phyloP scores from a whole-genome alignment of 2,888 invertebrate genomes.

The Nebria salina region DNA sequence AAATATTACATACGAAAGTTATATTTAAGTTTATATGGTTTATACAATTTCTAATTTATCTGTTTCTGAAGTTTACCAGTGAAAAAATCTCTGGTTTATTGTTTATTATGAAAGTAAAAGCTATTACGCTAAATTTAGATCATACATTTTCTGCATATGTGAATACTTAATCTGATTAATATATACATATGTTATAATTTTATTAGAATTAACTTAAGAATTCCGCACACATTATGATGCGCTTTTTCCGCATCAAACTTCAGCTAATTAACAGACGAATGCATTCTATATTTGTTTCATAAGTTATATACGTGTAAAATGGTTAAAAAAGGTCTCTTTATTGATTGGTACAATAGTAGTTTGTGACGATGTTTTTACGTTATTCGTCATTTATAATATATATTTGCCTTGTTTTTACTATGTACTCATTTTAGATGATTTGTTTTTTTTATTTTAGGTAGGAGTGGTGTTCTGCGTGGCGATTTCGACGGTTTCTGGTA shows the following conservation, averaged over 20 bases:
- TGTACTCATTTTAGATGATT: background rate
- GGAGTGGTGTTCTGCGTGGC: constrained; percentile 28
- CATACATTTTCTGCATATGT: background rate
- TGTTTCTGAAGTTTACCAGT: no score
- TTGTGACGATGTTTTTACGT: no score
- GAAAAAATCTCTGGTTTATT: constrained; percentile 10
- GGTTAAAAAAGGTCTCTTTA: no score
- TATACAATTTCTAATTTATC: background rate
- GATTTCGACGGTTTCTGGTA: constrained; percentile 18
- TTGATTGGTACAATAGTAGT: no score
- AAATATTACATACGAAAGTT: constrained; percentile 14
- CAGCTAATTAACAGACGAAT: no score
- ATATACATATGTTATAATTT: background rate
- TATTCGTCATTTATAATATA: no score
- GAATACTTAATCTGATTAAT: background rate
- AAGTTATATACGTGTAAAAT: no score
- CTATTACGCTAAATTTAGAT: background rate
- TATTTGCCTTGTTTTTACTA: no score
- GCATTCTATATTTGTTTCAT: no score
- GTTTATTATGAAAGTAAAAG: background rate
- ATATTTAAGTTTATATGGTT: background rate
- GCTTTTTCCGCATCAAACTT: no score
- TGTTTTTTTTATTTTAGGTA: constrained; percentile 14
- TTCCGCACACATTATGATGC: no score
- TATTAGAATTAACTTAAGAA: background rate